A percentile compares a stretch with the other conserved stretches of the same genome.
Evolutionary conservation across 2,113 vertebrate species (phyloP).

Genomic region (Struthidea cinerea): DNA sequence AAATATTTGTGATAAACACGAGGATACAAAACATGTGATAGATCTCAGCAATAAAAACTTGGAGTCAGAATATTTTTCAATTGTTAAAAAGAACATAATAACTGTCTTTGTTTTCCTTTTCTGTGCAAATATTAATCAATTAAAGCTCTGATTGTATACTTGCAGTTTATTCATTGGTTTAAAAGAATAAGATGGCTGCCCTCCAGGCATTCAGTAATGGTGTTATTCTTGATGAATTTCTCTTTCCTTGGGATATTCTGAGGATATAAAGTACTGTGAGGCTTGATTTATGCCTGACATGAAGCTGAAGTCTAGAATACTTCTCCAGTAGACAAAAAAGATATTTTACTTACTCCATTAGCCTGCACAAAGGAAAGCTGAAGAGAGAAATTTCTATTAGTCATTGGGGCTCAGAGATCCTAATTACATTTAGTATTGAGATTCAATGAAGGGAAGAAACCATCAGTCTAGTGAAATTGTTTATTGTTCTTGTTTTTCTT

Average conservation of each 20-base stretch:
- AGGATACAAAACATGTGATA: conserved; percentile 24
- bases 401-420: conserved; percentile 14
- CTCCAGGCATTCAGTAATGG: conserved; percentile 75
- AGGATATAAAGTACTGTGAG: conserved; percentile 68
- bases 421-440: conserved; percentile 39
- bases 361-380: conserved; percentile 18
- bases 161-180: conserved; percentile 68
- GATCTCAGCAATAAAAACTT: conserved; percentile 53
- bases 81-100: conserved; percentile 73
- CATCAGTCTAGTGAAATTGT: conserved; percentile 1
- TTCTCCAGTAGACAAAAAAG: conserved; percentile 45
- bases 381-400: conserved; percentile 39
- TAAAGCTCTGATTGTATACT: conserved; percentile 64
- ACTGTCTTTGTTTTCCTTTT: conserved; percentile 31
- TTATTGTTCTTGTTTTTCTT: conserved; percentile 23
- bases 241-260: conserved; percentile 74
- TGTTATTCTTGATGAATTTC: conserved; percentile 80
- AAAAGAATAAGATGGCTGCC: conserved; percentile 75
- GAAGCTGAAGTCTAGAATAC: conserved; percentile 64
- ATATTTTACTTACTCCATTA: conserved; percentile 63
- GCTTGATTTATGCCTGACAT: conserved; percentile 80
- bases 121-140: conserved; percentile 49
- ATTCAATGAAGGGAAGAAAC: conserved; percentile 15
- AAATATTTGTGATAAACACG: neutral
- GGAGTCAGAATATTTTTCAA: conserved; percentile 27